Base-by-base conservation (phyloP, 2,888 invertebrate genomes). In the Caenorhabditis japonica region DNA sequence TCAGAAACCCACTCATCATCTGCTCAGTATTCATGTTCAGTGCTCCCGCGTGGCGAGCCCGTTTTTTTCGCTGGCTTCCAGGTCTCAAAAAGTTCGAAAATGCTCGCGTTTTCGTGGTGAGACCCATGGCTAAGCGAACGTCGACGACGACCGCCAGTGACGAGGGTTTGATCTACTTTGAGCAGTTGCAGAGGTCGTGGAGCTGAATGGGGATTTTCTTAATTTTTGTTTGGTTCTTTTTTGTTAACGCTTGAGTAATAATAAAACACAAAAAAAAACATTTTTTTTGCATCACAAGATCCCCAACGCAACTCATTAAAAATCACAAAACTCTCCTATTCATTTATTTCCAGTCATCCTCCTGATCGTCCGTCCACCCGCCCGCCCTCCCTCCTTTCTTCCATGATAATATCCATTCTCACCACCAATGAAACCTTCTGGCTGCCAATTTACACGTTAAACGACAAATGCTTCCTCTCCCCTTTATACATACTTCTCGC, bases 1-100 rank as follows among this genome's bases (percentile, higher is more conserved):
- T 34, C 62, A 62, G 62, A 30, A 62, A 62, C 33, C 62, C 62
- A 0, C 46, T 62, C 15, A 53, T 62, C 4, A 47, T 62, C 33
- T 62, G 62, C 53, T 21, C 62, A 3, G 53, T 55, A 2, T 21
- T 62, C 12, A 62, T 62, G 62, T 46, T 36, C 62, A 55, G 62
- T 23, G 52, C 44, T 2, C 36, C 38, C 0, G 17, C 34, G 17
- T 62, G 62, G 62, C 25, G 62, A 3, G 46, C 23, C 17, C 44
- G 47, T 10, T 62, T 55, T 17, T 15, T 62, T 2, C 46, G 21
- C 15, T 23, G 44, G 7, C 21, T 62, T n/a, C 62, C 62, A 10
- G 44, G 38, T 1, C 30, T 47, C 21, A 53, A 55, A 13, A 13
- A 27, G 13, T 13, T 53, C 12, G 21, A 34, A 19, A 36, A 23